Base-by-base conservation (phyloP, 2,797 vertebrate genomes). In the Sebastes melanostomus region DNA sequence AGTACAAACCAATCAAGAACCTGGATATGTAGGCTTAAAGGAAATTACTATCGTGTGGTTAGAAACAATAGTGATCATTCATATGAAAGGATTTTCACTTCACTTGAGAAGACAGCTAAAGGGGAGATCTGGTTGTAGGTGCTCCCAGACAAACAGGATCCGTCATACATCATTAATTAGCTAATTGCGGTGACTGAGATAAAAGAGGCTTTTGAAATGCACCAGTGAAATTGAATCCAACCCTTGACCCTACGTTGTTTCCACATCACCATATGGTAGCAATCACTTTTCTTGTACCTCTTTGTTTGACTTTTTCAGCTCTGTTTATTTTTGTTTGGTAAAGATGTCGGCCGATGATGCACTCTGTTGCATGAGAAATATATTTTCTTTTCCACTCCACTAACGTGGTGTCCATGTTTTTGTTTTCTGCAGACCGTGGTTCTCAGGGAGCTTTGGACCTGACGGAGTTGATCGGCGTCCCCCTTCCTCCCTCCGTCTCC, bases 391-490 rank as follows among this genome's bases (percentile, higher is more conserved):
- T 34, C 1, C 16, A 4, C 25, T 62, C 24, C 52, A 1, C 54
- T 81, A 4, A 88, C 60, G 6, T 1, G n/a, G 1, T 73, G 32
- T 74, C 55, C 13, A 0, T 77, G 12, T 72, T 38, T 72, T 27
- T 55, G 25, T 65, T 20, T n/a, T 42, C 18, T 59, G 32, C 95
- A 99, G 98, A 96, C 6, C 83, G 83, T 4, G 91, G 93, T 22
- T 92, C 95, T 13, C 95, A 89, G 77, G 93, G 92, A 66, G 93
- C 93, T 11, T 92, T 98, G 92, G 98, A 99, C 90, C 96, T 99
- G 84, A 98, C 97, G 0, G 97, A 98, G 91, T 78, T 99, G 73
- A 97, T 99, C 14, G 98, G 98, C 2, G 97, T 99, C 14, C 98
- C 98, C 0, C 96, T 99, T 11, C 98, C 98, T 25, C 96, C 97